Conservation (phyloP, 2,113 vertebrate species). For the Epinephelus fuscoguttatus region DNA sequence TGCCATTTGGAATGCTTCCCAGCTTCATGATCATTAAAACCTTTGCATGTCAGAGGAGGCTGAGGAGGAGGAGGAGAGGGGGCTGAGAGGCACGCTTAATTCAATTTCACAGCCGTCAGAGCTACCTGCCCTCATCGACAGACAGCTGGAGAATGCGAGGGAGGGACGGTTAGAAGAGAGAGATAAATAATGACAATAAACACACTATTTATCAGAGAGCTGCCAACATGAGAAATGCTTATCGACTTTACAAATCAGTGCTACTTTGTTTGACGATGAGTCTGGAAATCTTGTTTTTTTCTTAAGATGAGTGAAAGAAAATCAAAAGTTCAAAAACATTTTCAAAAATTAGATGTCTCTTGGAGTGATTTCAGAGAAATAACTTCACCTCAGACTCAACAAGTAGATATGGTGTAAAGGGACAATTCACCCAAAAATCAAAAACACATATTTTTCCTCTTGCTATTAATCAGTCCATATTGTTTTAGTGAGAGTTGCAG, state of each 20-base stretch:
- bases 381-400: constrained; percentile 19
- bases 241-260: constrained; percentile 30
- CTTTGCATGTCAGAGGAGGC: constrained; percentile 62
- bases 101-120: constrained; percentile 74
- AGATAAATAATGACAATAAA: constrained; percentile 75
- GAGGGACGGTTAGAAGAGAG: constrained; percentile 55
- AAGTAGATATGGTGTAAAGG: background rate
- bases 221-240: constrained; percentile 45
- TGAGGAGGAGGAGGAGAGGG: constrained; percentile 29
- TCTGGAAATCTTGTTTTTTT: constrained; percentile 11
- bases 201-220: constrained; percentile 47
- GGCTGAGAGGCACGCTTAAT: constrained; percentile 64
- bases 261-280: constrained; percentile 29
- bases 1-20: constrained; percentile 78
- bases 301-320: constrained; percentile 15
- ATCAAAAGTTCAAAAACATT: background rate
- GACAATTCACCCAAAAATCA: too few species aligned
- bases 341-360: background rate
- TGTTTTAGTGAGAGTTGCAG: too few species aligned
- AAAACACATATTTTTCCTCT: too few species aligned
- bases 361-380: background rate
- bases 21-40: constrained; percentile 82
- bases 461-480: too few species aligned
- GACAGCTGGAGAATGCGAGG: constrained; percentile 53
- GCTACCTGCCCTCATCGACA: constrained; percentile 63